Conservation (phyloP, 1,140 invertebrate species). For the Phymorhynchus buccinoides region DNA sequence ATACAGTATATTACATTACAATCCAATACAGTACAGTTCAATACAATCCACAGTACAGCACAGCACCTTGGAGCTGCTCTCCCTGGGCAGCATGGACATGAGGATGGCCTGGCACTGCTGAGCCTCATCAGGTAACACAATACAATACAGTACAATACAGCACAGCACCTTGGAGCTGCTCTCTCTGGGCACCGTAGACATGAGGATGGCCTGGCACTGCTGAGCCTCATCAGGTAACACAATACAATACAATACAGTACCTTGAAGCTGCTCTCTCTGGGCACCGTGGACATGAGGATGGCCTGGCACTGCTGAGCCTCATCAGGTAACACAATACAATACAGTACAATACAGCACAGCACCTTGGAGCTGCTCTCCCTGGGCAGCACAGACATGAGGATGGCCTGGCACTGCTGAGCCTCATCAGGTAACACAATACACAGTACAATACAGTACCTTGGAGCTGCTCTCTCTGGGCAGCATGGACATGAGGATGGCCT, state of each 20-base stretch:
- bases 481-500: slow-evolving; percentile 97
- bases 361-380: slow-evolving; percentile 97
- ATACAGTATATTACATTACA: not conserved
- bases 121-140: slow-evolving; percentile 97
- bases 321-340: no score
- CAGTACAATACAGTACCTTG: no score
- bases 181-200: slow-evolving; percentile 98
- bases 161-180: slow-evolving; percentile 96
- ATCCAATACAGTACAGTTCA: not conserved
- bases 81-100: slow-evolving; percentile 97
- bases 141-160: no score
- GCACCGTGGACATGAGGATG: slow-evolving; percentile 97
- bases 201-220: slow-evolving; percentile 96
- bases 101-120: slow-evolving; percentile 98
- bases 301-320: slow-evolving; percentile 94
- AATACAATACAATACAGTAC: slow-evolving; percentile 59
- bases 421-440: no score
- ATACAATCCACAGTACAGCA: no score
- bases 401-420: slow-evolving; percentile 95
- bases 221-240: slow-evolving; percentile 95
- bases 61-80: slow-evolving; percentile 96
- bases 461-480: slow-evolving; percentile 98
- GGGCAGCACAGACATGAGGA: slow-evolving; percentile 97
- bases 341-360: no score
- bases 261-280: slow-evolving; percentile 98